phyloP scores from a whole-genome alignment of 2,113 vertebrate genomes.

The Malurus alboscapulatus region DNA sequence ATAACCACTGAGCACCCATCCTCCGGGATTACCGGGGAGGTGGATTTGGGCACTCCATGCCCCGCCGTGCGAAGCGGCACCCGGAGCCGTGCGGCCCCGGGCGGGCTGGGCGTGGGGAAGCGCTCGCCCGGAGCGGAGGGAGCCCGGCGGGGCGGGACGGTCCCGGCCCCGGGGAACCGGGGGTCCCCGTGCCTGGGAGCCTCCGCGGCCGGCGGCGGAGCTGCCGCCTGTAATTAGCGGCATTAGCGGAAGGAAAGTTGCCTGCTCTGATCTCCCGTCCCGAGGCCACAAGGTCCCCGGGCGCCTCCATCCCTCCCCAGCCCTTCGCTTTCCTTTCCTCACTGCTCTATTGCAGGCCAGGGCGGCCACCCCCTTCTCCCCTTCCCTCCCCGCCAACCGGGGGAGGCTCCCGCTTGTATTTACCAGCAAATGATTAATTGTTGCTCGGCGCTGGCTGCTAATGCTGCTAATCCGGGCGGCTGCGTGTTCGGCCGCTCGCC shows the following conservation, averaged over 20 bases:
- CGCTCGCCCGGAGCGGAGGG: background rate
- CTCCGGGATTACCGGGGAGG: rapidly evolving
- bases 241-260: conserved; percentile 46
- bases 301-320: background rate
- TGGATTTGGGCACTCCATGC: rapidly evolving
- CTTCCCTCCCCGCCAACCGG: background rate
- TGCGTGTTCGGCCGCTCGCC: conserved; percentile 42
- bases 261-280: conserved; percentile 19
- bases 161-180: background rate
- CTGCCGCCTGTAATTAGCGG: conserved; percentile 37
- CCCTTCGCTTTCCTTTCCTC: background rate
- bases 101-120: background rate
- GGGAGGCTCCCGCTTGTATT: conserved; percentile 10
- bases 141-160: background rate
- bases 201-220: background rate
- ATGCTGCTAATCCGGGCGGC: conserved; percentile 66
- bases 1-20: rapidly evolving
- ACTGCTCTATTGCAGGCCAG: background rate
- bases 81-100: background rate
- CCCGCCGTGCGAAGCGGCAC: background rate
- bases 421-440: conserved; percentile 66
- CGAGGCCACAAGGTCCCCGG: conserved; percentile 6
- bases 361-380: background rate
- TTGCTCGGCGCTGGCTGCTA: conserved; percentile 28
- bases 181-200: background rate